phyloP scores from a whole-genome alignment of 2,113 vertebrate species.

The Galemys pyrenaicus region DNA sequence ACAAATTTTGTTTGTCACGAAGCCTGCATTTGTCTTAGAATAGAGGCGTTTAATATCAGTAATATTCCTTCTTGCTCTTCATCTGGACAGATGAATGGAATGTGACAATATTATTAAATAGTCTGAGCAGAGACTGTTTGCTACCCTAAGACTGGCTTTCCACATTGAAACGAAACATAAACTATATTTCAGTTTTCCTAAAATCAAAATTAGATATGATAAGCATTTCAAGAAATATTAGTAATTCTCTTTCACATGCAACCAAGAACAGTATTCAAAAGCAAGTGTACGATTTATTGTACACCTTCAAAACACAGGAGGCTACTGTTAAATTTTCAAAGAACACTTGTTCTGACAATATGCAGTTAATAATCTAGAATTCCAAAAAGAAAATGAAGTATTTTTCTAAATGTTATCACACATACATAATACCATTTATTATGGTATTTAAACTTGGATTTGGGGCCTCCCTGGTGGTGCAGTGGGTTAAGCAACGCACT shows the following conservation, averaged over 20 bases:
- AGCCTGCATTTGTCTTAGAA: slow-evolving; percentile 76
- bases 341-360: neutral
- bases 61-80: slow-evolving; percentile 66
- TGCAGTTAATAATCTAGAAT: neutral
- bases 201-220: slow-evolving; percentile 11
- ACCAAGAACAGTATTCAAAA: neutral
- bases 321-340: neutral
- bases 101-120: slow-evolving; percentile 64
- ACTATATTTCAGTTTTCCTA: slow-evolving; percentile 46
- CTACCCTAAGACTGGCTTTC: slow-evolving; percentile 60
- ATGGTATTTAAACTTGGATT: neutral
- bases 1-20: slow-evolving; percentile 81
- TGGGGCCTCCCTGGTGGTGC: too few relatives aligned
- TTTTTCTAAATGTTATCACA: neutral
- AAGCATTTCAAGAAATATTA: slow-evolving; percentile 37
- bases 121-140: slow-evolving; percentile 64
- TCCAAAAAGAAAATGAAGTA: neutral
- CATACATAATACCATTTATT: neutral
- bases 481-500: too few relatives aligned
- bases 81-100: slow-evolving; percentile 74
- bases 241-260: neutral
- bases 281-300: neutral
- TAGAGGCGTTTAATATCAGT: slow-evolving; percentile 71
- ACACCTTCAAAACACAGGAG: neutral
- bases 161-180: slow-evolving; percentile 67